phyloP scores from a whole-genome alignment of 2,888 invertebrate genomes.

The Lapara coniferarum region DNA sequence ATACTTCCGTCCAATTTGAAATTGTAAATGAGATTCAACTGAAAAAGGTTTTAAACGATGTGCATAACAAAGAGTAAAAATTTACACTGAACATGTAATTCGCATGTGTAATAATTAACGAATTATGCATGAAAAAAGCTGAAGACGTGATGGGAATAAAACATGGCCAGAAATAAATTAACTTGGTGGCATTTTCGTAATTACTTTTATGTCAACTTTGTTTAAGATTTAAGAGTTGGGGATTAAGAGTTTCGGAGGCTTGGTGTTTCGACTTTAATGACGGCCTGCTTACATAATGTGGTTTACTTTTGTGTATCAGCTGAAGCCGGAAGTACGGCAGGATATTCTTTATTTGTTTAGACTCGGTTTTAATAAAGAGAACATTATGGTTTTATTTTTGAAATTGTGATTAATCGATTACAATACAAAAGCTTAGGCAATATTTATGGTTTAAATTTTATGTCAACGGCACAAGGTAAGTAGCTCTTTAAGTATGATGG shows the following conservation, averaged over 20 bases:
- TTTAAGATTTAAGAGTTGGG: slow-evolving; percentile 30
- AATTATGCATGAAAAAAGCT: slow-evolving; percentile 53
- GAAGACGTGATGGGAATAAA: slow-evolving; percentile 64
- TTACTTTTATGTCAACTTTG: slow-evolving; percentile 52
- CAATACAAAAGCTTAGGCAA: too few relatives aligned
- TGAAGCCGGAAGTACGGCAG: too few relatives aligned
- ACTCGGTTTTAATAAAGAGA: too few relatives aligned
- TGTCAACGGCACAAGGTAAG: too few relatives aligned
- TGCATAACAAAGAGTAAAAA: slow-evolving; percentile 42
- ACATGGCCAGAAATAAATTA: slow-evolving; percentile 58
- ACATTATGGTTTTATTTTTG: too few relatives aligned
- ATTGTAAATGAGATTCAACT: slow-evolving; percentile 30
- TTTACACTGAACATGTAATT: slow-evolving; percentile 45
- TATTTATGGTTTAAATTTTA: too few relatives aligned
- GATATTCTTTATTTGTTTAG: background rate
- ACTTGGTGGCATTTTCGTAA: slow-evolving; percentile 57
- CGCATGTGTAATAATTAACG: slow-evolving; percentile 54
- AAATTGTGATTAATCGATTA: too few relatives aligned
- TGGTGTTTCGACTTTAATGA: slow-evolving; percentile 13
- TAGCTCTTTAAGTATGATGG: too few relatives aligned
- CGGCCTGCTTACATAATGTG: slow-evolving; percentile 14
- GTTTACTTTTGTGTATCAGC: background rate
- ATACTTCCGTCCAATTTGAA: slow-evolving; percentile 37
- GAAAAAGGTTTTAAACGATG: slow-evolving; percentile 31
- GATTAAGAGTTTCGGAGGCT: slow-evolving; percentile 19